Evolutionary conservation across 2,888 invertebrate genomes (phyloP), one percentile per base, ranked within the genome.

Genomic region (Belgica antarctica): DNA sequence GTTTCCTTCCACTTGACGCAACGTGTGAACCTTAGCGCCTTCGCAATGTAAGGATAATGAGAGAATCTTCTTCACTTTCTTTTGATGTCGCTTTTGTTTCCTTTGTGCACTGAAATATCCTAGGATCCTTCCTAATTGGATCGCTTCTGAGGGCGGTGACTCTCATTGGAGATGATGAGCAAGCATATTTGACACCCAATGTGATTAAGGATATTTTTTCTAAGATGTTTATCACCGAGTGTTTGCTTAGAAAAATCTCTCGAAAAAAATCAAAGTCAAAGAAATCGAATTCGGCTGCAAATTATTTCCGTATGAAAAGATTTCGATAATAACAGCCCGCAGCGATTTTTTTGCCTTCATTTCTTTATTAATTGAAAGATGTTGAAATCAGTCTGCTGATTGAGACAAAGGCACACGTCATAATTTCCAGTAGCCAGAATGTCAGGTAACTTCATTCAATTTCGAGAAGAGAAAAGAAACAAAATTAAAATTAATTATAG

Each of bases 11-110:
- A 57, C 52, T 68, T 68, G 57, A 68, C 57, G 31, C 24, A 57
- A 68, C 68, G 68, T 68, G 68, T 68, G 68, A 68, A 68, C 57
- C 57, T 68, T 68, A 52, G 68, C 68, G 68, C 68, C 68, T 68
- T 8, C 25, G 8, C 27, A 27, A 24, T n/a, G 15, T 10, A 46
- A 65, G 28, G 47, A 57, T 46, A 28, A 28, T 17, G 27, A 46
- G 34, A 12, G 25, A 28, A n/a, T 12, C 28, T 62, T 62, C 62
- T 34, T 7, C 22, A 24, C 24, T n/a, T 66, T 63, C 31, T 15
- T 63, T 63, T 41, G 36, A 63, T 41, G 62, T 52, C n/a, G 7
- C 15, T 41, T 8, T 52, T 52, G 52, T 22, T 41, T 41, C 15
- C 41, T 41, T 41, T 41, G 41, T 41, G 12, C 5, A 41, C 10